These are phyloP conservation scores for Solenodon paradoxus DNA, from an alignment of 2,113 vertebrate species.

Conservation along the genomic window DNA sequence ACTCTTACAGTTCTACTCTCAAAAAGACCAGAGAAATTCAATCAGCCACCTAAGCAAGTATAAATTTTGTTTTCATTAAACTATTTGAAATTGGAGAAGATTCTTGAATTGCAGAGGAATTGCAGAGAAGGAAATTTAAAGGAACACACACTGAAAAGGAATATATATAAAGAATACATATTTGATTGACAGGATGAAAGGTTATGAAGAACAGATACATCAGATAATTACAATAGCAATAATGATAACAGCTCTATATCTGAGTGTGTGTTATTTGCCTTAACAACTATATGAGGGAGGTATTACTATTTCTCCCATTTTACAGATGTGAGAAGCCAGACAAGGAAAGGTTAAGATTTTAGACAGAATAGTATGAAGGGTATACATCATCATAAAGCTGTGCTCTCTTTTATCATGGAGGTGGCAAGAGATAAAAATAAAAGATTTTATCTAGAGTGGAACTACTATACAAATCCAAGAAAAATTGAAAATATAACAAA, in stretches of 20 bases:
- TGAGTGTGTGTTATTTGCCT: background rate
- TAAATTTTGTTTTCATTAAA: conserved; percentile 45
- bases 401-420: conserved; percentile 10
- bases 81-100: conserved; percentile 9
- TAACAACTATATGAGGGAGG: background rate
- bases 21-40: conserved; percentile 33
- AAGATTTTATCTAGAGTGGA: background rate
- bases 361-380: background rate
- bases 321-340: conserved; percentile 5
- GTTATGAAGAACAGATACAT: background rate
- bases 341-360: background rate
- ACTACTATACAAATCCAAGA: background rate
- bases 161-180: background rate
- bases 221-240: background rate
- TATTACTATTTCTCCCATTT: conserved; percentile 15
- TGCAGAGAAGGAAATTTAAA: background rate
- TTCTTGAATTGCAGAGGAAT: conserved; percentile 2
- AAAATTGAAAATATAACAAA: background rate
- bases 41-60: background rate
- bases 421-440: background rate
- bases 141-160: background rate
- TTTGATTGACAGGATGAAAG: conserved; percentile 8
- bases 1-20: background rate
- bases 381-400: background rate
- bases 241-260: background rate